A percentile compares a stretch with the other conserved stretches of the same genome.
Evolutionary conservation across 2,113 vertebrate genomes (phyloP).

Genomic region (Rhipidura dahli): DNA sequence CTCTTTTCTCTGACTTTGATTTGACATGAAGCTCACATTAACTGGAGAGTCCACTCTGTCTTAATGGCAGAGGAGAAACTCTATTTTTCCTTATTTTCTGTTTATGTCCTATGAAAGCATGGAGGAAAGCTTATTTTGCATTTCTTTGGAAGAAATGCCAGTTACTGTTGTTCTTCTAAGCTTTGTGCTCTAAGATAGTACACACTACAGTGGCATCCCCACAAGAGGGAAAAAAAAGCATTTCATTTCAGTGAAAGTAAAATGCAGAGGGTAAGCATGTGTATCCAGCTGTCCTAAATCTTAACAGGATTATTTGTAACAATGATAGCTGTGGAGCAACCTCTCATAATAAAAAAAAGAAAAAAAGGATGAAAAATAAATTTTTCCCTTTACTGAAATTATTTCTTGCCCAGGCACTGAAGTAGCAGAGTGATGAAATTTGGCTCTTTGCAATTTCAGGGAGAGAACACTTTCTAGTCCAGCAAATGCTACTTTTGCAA

Average conservation of each 20-base stretch:
- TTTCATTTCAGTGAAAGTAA: not conserved
- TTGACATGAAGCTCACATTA: not conserved
- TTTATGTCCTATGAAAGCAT: not conserved
- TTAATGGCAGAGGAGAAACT: not conserved
- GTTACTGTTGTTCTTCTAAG: not conserved
- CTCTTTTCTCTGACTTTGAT: not conserved
- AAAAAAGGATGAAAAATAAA: not conserved
- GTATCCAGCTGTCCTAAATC: not conserved
- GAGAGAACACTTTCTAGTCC: not conserved
- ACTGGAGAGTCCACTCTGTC: not conserved
- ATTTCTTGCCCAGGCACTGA: not conserved
- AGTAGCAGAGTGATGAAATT: not conserved
- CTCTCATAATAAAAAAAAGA: not conserved
- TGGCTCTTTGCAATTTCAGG: not conserved
- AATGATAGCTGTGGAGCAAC: not conserved
- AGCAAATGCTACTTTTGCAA: not conserved
- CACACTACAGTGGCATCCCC: not conserved
- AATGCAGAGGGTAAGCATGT: not conserved
- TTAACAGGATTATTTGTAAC: constrained; percentile 1
- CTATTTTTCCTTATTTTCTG: not conserved
- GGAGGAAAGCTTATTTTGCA: not conserved
- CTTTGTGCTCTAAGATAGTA: not conserved
- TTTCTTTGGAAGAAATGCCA: not conserved
- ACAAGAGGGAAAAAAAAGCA: not conserved
- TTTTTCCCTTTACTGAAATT: not conserved